Evolutionary conservation across 2,888 invertebrate genomes (phyloP).

Genomic region (Drosophila prolongata): DNA sequence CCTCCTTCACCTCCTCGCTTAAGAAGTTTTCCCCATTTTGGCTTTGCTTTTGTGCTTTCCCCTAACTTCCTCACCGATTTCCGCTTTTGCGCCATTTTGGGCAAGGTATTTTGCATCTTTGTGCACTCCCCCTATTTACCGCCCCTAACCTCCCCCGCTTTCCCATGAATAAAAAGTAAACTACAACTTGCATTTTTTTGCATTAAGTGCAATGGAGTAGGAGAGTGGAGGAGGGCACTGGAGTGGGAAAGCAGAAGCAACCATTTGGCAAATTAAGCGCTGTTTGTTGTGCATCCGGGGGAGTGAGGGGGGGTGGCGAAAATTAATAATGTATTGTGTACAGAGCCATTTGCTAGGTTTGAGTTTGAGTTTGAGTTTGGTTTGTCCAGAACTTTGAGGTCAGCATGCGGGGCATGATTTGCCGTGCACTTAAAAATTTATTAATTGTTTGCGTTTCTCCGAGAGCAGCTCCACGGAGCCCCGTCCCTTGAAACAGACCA

Average conservation of each 20-base stretch:
- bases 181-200: constrained; percentile 52
- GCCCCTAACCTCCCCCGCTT: constrained; percentile 11
- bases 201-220: constrained; percentile 30
- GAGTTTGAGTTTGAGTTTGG: constrained; percentile 52
- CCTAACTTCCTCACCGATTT: constrained; percentile 47
- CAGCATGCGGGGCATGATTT: constrained; percentile 59
- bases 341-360: constrained; percentile 63
- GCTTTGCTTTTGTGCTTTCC: constrained; percentile 48
- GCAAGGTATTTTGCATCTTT: constrained; percentile 72
- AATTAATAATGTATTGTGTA: constrained; percentile 77
- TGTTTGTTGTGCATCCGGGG: constrained; percentile 70
- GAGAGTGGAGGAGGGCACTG: constrained; percentile 15
- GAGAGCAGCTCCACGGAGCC: neutral
- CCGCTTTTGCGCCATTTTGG: constrained; percentile 58
- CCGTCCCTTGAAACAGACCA: neutral
- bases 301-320: constrained; percentile 3
- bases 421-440: constrained; percentile 73
- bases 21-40: constrained; percentile 28
- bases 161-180: constrained; percentile 36
- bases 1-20: neutral
- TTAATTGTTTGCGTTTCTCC: constrained; percentile 70
- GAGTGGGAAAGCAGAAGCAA: constrained; percentile 33
- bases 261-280: constrained; percentile 75
- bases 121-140: constrained; percentile 29
- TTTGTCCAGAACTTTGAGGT: constrained; percentile 49